phyloP scores from a whole-genome alignment of 2,113 vertebrate genomes.

The Nibea coibor region DNA sequence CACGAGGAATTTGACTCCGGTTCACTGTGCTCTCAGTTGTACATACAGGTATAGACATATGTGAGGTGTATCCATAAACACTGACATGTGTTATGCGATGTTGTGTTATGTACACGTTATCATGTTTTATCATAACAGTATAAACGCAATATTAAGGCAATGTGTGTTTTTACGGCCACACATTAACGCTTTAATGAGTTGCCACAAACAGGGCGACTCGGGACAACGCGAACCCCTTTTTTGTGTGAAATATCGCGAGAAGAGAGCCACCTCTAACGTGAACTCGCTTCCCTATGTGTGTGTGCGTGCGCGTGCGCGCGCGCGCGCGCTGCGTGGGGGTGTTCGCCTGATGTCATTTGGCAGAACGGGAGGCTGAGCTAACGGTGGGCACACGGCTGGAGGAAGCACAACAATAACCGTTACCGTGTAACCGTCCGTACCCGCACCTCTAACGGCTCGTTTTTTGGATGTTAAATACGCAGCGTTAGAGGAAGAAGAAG shows the following conservation, averaged over 20 bases:
- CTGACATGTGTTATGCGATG: no score
- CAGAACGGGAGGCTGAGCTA: slow-evolving; percentile 69
- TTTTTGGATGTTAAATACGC: neutral
- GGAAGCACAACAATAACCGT: slow-evolving; percentile 67
- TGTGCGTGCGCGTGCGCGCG: slow-evolving; percentile 13
- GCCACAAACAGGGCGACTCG: neutral
- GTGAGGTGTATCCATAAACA: no score
- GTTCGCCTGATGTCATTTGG: slow-evolving; percentile 80
- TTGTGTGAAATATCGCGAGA: slow-evolving; percentile 78
- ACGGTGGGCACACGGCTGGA: slow-evolving; percentile 52
- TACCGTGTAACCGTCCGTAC: neutral
- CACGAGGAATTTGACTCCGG: no score
- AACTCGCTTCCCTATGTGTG: slow-evolving; percentile 31
- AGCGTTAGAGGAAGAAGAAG: neutral
- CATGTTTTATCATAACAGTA: no score
- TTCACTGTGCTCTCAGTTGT: no score
- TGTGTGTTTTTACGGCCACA: no score
- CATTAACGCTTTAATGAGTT: neutral
- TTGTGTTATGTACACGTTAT: no score
- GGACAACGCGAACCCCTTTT: slow-evolving; percentile 38
- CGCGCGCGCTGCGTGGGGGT: slow-evolving; percentile 66
- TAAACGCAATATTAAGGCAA: no score
- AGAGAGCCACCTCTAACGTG: slow-evolving; percentile 51
- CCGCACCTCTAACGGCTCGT: neutral
- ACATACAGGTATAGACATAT: no score